Conservation (phyloP, 2,113 vertebrate species). For the Steatornis caripensis region DNA sequence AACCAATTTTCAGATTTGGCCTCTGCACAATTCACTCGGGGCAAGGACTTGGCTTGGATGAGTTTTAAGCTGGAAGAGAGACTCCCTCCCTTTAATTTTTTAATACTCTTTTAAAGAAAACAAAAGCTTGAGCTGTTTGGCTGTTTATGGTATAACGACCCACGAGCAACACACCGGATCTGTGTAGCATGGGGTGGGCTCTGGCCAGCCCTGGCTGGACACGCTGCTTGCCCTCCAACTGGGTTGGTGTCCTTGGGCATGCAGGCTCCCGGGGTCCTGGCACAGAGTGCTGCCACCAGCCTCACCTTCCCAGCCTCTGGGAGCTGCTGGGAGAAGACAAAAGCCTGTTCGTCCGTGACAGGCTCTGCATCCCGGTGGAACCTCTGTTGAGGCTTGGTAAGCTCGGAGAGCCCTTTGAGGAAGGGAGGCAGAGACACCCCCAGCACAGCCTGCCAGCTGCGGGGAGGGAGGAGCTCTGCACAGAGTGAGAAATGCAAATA, state of each 20-base stretch:
- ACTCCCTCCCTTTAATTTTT: neutral
- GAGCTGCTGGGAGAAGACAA: neutral
- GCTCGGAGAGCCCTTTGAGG: neutral
- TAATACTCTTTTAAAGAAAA: neutral
- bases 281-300: neutral
- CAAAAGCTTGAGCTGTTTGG: neutral
- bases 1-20: slow-evolving; percentile 17
- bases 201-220: neutral
- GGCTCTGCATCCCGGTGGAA: neutral
- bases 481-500: neutral
- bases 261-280: neutral
- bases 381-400: neutral
- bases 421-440: neutral
- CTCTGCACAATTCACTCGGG: neutral
- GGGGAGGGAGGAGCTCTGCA: neutral
- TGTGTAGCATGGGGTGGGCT: neutral
- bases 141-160: neutral
- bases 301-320: neutral
- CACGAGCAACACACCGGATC: neutral
- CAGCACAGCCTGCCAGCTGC: neutral
- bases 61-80: neutral
- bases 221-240: neutral
- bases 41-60: neutral
- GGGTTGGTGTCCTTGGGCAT: neutral
- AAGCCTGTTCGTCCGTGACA: neutral